Base-by-base conservation (phyloP, 2,797 vertebrate species). In the Tragopan temminckii region DNA sequence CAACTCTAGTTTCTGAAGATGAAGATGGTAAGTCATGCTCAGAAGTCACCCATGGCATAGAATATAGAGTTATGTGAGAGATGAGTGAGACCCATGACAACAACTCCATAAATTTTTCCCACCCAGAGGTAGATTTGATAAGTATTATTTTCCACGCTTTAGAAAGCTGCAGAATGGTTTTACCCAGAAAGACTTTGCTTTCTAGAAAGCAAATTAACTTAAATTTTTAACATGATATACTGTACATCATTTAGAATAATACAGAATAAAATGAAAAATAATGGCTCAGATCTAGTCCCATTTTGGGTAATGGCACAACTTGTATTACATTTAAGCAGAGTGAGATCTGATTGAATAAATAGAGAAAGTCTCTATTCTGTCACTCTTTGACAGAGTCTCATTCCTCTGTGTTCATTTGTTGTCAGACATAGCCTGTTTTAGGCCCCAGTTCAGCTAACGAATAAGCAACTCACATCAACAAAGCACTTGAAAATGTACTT, bases 201-300 rank as follows among this genome's bases (percentile, higher is more conserved):
- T 67, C 82, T 8, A 59, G 76, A 92, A 89, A 75, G 66, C 31
- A 92, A 94, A 94, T 93, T 94, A 93, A 83, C 84, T 83, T 92
- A 42, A 83, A 20, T 89, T 95, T 94, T 85, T 93, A 92, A 69
- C 50, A 88, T 25, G n/a, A 21, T 52, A 36, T 42, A 50, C 71
- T 85, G 35, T 93, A 80, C 80, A 89, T 90, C 17, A 89, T 76
- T 88, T 92, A 89, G 74, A 95, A 88, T 96, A 89, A 88, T 46
- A 38, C 33, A 63, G 3, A 3, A 21, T 88, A 72, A 84, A 93
- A 81, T 84, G 80, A 95, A 95, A 90, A 96, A 90, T 92, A 85
- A 89, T 89, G 43, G 46, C 62, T 45, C 63, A 81, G 23, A 36
- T 72, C 82, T 81, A 57, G 67, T 95, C 21, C 68, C 68, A 43